Evolutionary conservation across 2,797 vertebrate species (phyloP).

Genomic region (Characodon lateralis): DNA sequence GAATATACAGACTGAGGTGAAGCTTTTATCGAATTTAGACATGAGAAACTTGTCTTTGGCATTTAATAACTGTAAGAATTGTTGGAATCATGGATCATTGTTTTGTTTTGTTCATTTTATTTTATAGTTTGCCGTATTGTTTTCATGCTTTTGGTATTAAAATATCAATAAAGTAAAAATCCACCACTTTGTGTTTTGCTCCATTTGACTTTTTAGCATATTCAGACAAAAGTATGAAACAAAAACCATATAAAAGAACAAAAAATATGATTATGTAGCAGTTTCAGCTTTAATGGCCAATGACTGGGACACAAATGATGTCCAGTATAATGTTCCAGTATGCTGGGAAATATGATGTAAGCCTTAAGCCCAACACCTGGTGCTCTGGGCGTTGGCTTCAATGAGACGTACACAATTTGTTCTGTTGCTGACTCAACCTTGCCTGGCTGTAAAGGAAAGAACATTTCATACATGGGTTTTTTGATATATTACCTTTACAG

Average conservation of each 20-base stretch:
- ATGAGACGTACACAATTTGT: neutral
- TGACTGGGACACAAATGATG: neutral
- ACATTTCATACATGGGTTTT: neutral
- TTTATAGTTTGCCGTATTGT: neutral
- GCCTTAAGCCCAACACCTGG: neutral
- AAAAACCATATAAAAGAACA: neutral
- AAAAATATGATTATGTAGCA: neutral
- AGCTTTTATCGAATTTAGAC: neutral
- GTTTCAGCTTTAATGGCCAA: slow-evolving; percentile 1
- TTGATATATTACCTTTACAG: neutral
- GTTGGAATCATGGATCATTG: neutral
- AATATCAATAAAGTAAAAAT: slow-evolving; percentile 43
- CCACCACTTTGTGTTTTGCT: slow-evolving; percentile 1
- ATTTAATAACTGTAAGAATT: slow-evolving; percentile 3
- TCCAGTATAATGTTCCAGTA: neutral
- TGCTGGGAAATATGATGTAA: neutral
- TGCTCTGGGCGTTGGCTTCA: neutral
- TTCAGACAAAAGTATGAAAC: neutral
- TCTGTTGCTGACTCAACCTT: slow-evolving; percentile 3
- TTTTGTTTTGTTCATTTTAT: neutral
- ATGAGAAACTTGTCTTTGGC: neutral
- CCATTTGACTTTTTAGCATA: slow-evolving; percentile 22
- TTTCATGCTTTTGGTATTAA: slow-evolving; percentile 14
- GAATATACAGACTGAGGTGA: slow-evolving; percentile 21
- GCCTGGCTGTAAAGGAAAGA: neutral